A percentile compares a stretch with the other conserved stretches of the same genome.
Evolutionary conservation across 2,797 vertebrate genomes (phyloP).

Genomic region (Enteromius mattozi): DNA sequence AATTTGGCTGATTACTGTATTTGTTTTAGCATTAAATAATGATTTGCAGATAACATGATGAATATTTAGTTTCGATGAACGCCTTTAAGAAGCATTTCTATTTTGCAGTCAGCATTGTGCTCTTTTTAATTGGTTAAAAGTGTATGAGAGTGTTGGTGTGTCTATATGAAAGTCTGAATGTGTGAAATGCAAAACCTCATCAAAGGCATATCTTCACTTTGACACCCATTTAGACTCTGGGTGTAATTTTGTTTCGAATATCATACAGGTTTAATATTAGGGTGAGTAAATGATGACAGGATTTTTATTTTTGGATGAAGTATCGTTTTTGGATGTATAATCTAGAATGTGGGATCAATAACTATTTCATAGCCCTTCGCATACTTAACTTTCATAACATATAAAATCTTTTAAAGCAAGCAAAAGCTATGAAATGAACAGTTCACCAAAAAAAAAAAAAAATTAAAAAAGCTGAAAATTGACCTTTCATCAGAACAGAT

Average conservation of each 20-base stretch:
- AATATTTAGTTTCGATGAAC: background rate
- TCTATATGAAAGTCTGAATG: background rate
- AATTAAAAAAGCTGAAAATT: background rate
- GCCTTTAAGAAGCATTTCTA: background rate
- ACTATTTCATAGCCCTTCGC: background rate
- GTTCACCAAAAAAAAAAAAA: background rate
- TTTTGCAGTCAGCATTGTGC: background rate
- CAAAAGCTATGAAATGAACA: background rate
- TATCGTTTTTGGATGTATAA: background rate
- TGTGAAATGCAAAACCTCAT: conserved; percentile 9
- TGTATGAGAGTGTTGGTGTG: background rate
- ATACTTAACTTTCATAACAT: background rate
- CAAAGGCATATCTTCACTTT: conserved; percentile 43
- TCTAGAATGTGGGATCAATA: background rate
- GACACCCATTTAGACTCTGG: conserved; percentile 69
- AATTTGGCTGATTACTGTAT: background rate
- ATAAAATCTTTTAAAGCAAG: background rate
- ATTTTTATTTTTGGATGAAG: background rate
- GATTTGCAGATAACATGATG: background rate
- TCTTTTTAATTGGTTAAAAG: background rate
- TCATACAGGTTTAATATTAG: background rate
- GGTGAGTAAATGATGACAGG: background rate
- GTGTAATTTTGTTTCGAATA: background rate
- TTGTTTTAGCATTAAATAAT: background rate
- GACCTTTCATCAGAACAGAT: background rate